Evolutionary conservation across 2,113 vertebrate genomes (phyloP), one percentile per base, ranked within the genome.

Genomic region (Ploceus nigricollis): DNA sequence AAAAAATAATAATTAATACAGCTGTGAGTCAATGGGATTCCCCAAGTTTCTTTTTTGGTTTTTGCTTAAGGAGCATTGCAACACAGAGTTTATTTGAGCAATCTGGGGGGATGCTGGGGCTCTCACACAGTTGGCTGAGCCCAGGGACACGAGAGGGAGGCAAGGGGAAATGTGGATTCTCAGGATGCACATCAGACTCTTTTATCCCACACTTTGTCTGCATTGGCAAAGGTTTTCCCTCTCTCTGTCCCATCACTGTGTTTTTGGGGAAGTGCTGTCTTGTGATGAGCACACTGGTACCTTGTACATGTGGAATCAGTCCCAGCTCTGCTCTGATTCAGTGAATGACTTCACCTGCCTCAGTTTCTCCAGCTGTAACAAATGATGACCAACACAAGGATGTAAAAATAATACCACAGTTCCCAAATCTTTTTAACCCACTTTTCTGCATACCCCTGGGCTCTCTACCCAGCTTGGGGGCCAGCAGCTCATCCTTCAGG

Each of bases 21-120:
- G 90, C 95, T 95, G 93, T 95, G 95, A 94, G 94, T 94, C 87
- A 89, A 58, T 96, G 94, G 96, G 95, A 97, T 96, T 96, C 97
- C 96, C 96, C 94, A 84, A 81, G 80, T 83, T 95, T 94, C 27
- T 80, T 93, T 76, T 95, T 87, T 93, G 73, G 33, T 48, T 85
- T 84, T 87, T 85, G 79, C 48, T 73, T 19, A 56, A 71, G 87
- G 66, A 93, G 79, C 53, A 18, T 82, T 92, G 68, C 84, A 63
- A n/a, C 53, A 14, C 63, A 20, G 1, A 7, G 48, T 91, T 93
- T 47, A 31, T 83, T 61, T 70, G 89, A 72, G 78, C 57, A 31
- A 54, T 68, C 64, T 61, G 85, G 31, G 65, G 66, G n/a, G 63
- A 78, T 50, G 61, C 47, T 10, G n/a, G 37, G 10, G n/a, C 31